Evolutionary conservation across 2,888 invertebrate genomes (phyloP).

Genomic region (Tethea ocularis): DNA sequence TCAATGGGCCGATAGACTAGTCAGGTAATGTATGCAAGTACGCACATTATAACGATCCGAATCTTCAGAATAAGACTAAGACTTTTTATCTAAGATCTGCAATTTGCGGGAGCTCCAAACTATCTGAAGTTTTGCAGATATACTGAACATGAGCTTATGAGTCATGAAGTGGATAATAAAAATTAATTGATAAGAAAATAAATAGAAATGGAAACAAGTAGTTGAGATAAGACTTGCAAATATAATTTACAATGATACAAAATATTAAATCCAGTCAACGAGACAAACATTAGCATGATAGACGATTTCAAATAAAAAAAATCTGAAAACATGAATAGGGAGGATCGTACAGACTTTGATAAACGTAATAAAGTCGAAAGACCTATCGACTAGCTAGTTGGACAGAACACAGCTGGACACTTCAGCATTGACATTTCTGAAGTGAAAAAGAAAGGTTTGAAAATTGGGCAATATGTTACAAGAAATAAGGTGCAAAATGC

Average conservation of each 20-base stretch:
- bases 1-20: too few relatives aligned
- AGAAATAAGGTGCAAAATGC: not conserved
- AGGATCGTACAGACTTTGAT: not conserved
- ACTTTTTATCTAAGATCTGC: too few relatives aligned
- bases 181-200: not conserved
- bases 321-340: not conserved
- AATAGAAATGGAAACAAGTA: not conserved
- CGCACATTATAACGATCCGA: too few relatives aligned
- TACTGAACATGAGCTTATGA: not conserved
- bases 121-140: not conserved
- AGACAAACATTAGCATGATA: not conserved
- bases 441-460: not conserved
- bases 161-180: not conserved
- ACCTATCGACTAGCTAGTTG: too few relatives aligned
- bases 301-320: not conserved
- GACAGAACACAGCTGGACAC: too few relatives aligned
- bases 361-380: not conserved
- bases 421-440: not conserved
- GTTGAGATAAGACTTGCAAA: not conserved
- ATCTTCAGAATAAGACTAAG: too few relatives aligned
- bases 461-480: not conserved
- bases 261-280: not conserved
- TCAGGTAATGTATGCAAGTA: too few relatives aligned
- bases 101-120: too few relatives aligned
- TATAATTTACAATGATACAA: not conserved